phyloP scores from a whole-genome alignment of 2,888 invertebrate species.

The Eristalis arbustorum region DNA sequence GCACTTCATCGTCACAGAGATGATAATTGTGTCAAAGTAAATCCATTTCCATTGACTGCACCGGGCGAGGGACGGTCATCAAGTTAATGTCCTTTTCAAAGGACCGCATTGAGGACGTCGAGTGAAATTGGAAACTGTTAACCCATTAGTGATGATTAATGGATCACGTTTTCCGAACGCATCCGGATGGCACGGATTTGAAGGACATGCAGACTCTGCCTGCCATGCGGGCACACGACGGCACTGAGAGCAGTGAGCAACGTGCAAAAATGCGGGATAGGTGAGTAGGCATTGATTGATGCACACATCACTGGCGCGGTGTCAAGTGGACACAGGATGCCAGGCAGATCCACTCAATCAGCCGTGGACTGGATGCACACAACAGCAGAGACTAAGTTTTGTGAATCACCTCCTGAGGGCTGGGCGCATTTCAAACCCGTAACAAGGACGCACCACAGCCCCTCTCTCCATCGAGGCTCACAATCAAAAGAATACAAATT shows the following conservation, averaged over 20 bases:
- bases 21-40: constrained; percentile 28
- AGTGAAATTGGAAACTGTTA: constrained; percentile 6
- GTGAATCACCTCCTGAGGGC: neutral
- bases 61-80: too few species aligned
- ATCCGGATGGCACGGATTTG: neutral
- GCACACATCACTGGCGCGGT: constrained; percentile 1
- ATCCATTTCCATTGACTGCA: constrained; percentile 34
- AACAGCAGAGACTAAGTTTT: neutral
- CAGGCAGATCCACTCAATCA: neutral
- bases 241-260: neutral
- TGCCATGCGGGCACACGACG: neutral
- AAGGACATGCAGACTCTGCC: neutral
- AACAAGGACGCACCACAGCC: neutral
- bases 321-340: constrained; percentile 19
- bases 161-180: constrained; percentile 5
- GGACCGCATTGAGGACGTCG: neutral
- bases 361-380: neutral
- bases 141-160: constrained; percentile 54
- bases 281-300: constrained; percentile 5
- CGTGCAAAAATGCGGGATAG: constrained; percentile 30
- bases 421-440: neutral
- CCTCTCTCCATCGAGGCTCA: constrained; percentile 11
- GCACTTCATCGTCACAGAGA: constrained; percentile 6
- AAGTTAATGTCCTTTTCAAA: constrained; percentile 47
- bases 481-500: constrained; percentile 54